Conservation (phyloP, 2,888 invertebrate species). For the Esperia sulphurella region DNA sequence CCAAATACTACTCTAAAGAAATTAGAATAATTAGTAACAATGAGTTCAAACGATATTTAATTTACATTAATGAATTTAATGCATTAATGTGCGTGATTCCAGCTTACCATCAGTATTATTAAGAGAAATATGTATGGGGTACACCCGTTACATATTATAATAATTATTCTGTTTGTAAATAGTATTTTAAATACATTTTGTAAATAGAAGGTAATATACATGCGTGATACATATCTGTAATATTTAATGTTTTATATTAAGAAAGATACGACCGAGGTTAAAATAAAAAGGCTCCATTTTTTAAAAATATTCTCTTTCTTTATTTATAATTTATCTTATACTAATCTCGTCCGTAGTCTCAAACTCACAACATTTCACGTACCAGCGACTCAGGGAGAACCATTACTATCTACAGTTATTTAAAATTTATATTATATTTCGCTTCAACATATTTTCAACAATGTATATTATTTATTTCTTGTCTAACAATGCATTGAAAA, state of each 20-base stretch:
- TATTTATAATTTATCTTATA: constrained; percentile 71
- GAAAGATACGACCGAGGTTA: neutral
- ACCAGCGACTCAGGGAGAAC: constrained; percentile 57
- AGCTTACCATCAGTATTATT: neutral
- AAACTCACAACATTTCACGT: constrained; percentile 45
- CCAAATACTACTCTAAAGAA: constrained; percentile 70
- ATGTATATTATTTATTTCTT: constrained; percentile 26
- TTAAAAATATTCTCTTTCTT: constrained; percentile 74
- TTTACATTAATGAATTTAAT: no score
- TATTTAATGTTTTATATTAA: neutral
- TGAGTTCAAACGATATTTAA: neutral
- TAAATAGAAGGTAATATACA: neutral
- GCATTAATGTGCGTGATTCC: neutral
- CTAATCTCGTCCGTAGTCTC: constrained; percentile 65
- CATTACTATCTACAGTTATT: constrained; percentile 39
- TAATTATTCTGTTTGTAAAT: neutral
- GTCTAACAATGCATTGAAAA: constrained; percentile 4
- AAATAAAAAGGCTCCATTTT: constrained; percentile 36
- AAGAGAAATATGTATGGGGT: no score
- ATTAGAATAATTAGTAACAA: constrained; percentile 43
- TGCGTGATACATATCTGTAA: no score
- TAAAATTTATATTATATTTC: constrained; percentile 13
- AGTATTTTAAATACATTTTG: neutral
- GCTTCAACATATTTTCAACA: constrained; percentile 40
- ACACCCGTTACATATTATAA: no score